Evolutionary conservation across 2,797 vertebrate genomes (phyloP).

Genomic region (Amphiprion clarkii): DNA sequence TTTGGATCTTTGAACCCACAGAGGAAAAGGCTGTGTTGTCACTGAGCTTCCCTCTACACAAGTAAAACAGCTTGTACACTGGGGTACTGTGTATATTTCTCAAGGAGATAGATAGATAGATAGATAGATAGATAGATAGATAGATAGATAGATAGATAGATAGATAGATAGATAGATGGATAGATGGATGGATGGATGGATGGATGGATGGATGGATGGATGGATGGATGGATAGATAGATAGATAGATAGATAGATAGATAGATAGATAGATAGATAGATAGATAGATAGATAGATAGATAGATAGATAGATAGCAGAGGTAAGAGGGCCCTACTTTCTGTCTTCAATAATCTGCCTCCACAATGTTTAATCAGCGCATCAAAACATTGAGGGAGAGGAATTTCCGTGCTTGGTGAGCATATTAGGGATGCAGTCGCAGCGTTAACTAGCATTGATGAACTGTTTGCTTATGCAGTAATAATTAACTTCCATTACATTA

Average conservation of each 20-base stretch:
- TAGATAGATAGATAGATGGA: too few species aligned
- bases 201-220: conserved; percentile 44
- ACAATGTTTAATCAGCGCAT: conserved; percentile 88
- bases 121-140: not conserved
- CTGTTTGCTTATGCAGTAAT: conserved; percentile 99
- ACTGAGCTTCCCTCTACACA: conserved; percentile 55
- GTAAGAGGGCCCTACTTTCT: conserved; percentile 65
- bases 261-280: conserved; percentile 46
- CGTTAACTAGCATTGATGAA: conserved; percentile 99
- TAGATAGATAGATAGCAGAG: conserved; percentile 53
- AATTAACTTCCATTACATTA: conserved; percentile 99
- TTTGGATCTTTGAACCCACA: conserved; percentile 73
- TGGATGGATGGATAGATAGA: conserved; percentile 44
- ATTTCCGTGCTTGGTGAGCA: conserved; percentile 95
- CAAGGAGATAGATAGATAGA: conserved; percentile 19
- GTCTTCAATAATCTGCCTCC: conserved; percentile 83
- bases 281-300: conserved; percentile 46
- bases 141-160: conserved; percentile 25
- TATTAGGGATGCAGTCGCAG: conserved; percentile 99
- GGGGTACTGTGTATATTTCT: conserved; percentile 16
- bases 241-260: conserved; percentile 39
- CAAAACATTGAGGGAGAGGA: conserved; percentile 92
- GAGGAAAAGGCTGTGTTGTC: conserved; percentile 55
- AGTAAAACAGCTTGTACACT: conserved; percentile 45
- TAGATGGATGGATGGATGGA: conserved; percentile 45